A percentile compares a stretch with the other conserved stretches of the same genome.
Conservation (phyloP, 2,113 vertebrate species). For the Sylvietta virens region DNA sequence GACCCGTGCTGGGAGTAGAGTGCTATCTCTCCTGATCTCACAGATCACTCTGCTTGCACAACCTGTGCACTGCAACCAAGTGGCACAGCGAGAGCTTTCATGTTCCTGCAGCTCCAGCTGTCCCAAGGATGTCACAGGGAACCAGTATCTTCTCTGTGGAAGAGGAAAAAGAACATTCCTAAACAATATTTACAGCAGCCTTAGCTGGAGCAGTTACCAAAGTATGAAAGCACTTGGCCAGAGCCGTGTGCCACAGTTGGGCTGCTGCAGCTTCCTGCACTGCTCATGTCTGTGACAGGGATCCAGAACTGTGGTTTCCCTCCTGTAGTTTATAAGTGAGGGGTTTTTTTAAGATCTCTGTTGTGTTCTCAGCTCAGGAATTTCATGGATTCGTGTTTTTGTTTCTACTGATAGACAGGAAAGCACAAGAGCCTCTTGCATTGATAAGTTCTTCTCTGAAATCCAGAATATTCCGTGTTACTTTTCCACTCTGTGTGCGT, state of each 20-base stretch:
- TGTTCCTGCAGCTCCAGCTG: neutral
- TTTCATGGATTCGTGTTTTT: neutral
- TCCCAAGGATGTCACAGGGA: neutral
- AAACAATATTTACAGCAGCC: neutral
- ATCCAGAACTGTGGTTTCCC: neutral
- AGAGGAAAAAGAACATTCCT: neutral
- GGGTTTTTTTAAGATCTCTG: neutral
- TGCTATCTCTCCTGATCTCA: neutral
- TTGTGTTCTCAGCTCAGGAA: neutral
- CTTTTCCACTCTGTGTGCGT: neutral
- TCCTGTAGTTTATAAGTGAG: neutral
- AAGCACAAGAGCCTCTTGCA: neutral
- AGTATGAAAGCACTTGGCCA: neutral
- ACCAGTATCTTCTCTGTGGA: neutral
- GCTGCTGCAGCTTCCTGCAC: neutral
- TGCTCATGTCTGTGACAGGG: neutral
- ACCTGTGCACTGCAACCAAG: accelerated
- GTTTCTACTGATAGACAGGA: neutral
- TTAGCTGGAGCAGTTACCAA: neutral
- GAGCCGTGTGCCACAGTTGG: neutral
- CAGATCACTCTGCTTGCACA: neutral
- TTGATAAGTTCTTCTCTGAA: neutral
- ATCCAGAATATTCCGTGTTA: neutral
- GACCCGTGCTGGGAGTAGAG: neutral
- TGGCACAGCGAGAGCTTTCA: neutral